Evolutionary conservation across 92 coral and sea anemone species (phyloP).

Genomic region (Zoanthus solanderi): DNA sequence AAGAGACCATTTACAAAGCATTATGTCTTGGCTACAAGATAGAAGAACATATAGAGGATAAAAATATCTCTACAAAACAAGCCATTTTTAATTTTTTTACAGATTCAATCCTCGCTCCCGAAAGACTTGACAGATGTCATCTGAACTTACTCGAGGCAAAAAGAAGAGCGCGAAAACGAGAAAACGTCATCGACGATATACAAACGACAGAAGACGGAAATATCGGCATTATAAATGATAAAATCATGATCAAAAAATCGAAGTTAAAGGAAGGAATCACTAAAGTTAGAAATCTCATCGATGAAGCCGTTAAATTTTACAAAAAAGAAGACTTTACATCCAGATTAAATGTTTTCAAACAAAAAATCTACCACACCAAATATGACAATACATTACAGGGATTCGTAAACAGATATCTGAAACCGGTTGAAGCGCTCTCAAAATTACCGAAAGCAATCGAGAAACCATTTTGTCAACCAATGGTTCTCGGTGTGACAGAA

Average conservation of each 20-base stretch:
- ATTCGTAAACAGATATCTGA: conserved; percentile 3
- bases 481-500: not conserved
- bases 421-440: not conserved
- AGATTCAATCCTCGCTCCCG: conserved; percentile 6
- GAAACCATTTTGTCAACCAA: not conserved
- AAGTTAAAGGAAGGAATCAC: not conserved
- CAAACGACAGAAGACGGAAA: not conserved
- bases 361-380: conserved; percentile 1
- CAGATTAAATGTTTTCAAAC: not conserved
- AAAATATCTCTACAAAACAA: not conserved
- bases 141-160: not conserved
- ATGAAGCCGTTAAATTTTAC: not conserved
- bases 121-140: not conserved
- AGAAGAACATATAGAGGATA: not conserved
- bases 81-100: not conserved
- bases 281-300: not conserved
- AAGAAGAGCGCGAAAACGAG: not conserved
- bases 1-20: not conserved
- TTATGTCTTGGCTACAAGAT: not conserved
- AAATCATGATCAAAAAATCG: not conserved
- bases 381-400: not conserved
- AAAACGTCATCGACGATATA: not conserved
- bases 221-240: not conserved
- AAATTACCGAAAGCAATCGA: not conserved
- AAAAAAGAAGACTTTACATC: not conserved